phyloP scores from a whole-genome alignment of 2,113 vertebrate genomes.

The Paracanthobrama guichenoti region DNA sequence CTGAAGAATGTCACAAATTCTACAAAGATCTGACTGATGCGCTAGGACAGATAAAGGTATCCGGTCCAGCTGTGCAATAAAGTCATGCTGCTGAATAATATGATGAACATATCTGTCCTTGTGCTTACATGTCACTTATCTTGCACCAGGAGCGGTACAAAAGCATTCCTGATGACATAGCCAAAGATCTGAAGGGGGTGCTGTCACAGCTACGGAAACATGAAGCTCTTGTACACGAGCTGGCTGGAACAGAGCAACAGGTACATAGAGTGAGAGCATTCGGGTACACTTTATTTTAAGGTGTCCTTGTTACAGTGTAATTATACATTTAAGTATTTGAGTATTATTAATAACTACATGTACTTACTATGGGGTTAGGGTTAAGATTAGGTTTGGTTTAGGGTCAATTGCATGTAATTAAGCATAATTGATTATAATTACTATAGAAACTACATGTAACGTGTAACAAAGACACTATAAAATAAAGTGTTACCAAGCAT shows the following conservation, averaged over 20 bases:
- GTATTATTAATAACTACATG: no score
- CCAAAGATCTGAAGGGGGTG: constrained; percentile 80
- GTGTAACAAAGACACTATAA: no score
- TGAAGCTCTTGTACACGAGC: constrained; percentile 77
- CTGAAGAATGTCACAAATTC: constrained; percentile 74
- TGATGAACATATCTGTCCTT: background rate
- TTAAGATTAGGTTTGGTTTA: no score
- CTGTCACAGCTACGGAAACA: constrained; percentile 83
- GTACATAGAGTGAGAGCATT: constrained; percentile 60
- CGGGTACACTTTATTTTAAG: no score
- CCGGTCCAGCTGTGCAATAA: background rate
- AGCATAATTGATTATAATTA: no score
- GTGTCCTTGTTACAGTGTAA: no score
- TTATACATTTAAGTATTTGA: no score
- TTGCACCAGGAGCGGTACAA: constrained; percentile 78
- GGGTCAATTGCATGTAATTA: no score
- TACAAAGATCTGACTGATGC: constrained; percentile 81
- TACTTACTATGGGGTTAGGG: no score
- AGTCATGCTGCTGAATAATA: background rate
- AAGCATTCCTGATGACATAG: constrained; percentile 81
- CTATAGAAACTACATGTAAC: no score
- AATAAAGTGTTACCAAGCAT: no score
- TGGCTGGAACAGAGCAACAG: constrained; percentile 78
- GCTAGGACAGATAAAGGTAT: constrained; percentile 81
- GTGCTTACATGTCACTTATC: background rate